Evolutionary conservation across 30 jellyfish, hydroid and myxozoan species (phyloP).

Genomic region (Phacellophora camtschatica): DNA sequence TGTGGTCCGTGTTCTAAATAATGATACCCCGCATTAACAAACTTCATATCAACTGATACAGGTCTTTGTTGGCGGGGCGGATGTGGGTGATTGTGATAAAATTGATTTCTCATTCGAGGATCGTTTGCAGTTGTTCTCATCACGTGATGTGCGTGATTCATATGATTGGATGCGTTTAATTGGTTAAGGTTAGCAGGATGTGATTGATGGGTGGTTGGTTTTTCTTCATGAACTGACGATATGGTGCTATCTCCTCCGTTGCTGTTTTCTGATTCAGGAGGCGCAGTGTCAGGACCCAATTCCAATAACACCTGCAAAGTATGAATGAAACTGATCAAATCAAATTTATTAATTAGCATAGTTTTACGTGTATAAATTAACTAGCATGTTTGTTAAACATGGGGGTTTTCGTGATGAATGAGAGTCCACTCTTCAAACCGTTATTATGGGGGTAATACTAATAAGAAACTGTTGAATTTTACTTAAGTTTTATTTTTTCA

Average conservation of each 20-base stretch:
- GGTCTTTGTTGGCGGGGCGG: slow-evolving; percentile 42
- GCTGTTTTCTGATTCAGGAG: slow-evolving; percentile 71
- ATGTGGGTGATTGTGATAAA: slow-evolving; percentile 35
- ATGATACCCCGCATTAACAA: slow-evolving; percentile 55
- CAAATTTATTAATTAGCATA: neutral
- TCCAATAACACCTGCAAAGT: slow-evolving; percentile 70
- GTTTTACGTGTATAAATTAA: neutral
- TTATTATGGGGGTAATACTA: too few species aligned
- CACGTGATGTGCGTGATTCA: neutral
- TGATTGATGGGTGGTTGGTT: slow-evolving; percentile 5
- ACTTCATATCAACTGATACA: slow-evolving; percentile 64
- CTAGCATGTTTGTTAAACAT: too few species aligned
- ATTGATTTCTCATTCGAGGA: slow-evolving; percentile 15
- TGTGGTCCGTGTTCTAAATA: slow-evolving; percentile 80
- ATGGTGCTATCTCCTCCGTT: slow-evolving; percentile 55
- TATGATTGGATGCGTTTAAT: neutral
- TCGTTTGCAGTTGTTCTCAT: neutral
- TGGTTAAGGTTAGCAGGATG: slow-evolving; percentile 43
- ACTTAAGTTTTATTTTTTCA: too few species aligned
- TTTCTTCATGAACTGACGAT: slow-evolving; percentile 55
- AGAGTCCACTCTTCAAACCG: too few species aligned
- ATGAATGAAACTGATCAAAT: neutral
- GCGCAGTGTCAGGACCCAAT: slow-evolving; percentile 91
- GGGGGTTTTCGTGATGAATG: too few species aligned
- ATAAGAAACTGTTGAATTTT: too few species aligned